Base-by-base conservation (phyloP, 2,113 vertebrate genomes). In the Miniopterus natalensis region DNA sequence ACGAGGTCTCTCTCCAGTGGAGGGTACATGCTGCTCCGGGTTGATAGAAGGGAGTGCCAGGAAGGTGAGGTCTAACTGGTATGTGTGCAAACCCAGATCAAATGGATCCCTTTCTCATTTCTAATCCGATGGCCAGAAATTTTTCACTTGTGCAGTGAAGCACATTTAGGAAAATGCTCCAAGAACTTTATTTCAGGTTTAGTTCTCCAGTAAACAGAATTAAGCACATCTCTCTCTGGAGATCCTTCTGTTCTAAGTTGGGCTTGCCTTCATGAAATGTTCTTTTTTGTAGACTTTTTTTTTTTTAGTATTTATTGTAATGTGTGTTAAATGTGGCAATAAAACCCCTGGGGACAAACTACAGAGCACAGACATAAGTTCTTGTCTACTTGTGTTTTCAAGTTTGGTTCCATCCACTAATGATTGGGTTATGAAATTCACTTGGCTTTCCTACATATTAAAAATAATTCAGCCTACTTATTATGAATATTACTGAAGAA, bases 311-410 rank as follows among this genome's bases (percentile, higher is more conserved):
- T 75, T 89, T 87, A 55, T 75, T 78, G 40, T 78, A 88, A 91
- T 75, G 51, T 61, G 9, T 31, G 42, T 92, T 96, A 95, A 96
- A 93, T 61, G 87, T n/a, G 51, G 74, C 78, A 91, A 36, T 18
- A 55, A 84, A 86, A 77, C 77, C 42, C 86, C 86, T 89, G 31
- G 68, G 47, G 79, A 90, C 70, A 61, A 45, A 75, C 49, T 36
- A 66, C 47, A 87, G 51, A 59, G 25, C 18, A n/a, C 21, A 86
- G 86, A 77, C 53, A 57, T 91, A 91, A 83, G 63, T 92, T 97
- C 83, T 71, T 91, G 61, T 95, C 94, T 97, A 47, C 88, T 77
- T 96, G 70, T 84, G 42, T 85, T 92, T 96, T 93, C 91, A 95
- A 73, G 92, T 79, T 84, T 89, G 74, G 73, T 40, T 93, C 95